Base-by-base conservation (phyloP, 2,888 invertebrate genomes). In the Hoplodrina blanda region DNA sequence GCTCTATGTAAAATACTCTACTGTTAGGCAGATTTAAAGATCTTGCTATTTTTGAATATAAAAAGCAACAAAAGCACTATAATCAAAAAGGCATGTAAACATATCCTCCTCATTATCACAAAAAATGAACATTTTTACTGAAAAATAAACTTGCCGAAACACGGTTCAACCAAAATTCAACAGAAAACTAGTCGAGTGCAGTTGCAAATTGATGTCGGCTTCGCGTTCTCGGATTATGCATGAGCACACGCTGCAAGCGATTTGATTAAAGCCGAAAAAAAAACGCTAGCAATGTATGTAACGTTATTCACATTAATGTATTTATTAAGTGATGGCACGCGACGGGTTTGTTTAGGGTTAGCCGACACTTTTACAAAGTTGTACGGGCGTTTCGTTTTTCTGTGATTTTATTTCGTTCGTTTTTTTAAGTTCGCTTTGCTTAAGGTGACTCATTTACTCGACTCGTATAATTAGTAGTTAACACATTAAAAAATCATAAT, bases 261-360 rank as follows among this genome's bases (percentile, higher is more conserved):
- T 89, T 90, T 89, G 87, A 91, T 91, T 90, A 89, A 85, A 85
- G 75, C 87, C 20, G 30, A 88, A 89, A 89, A 25, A n/a, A 88
- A 70, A 83, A 66, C 61, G 41, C 63, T 8, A 81, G 78, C 82
- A 86, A 88, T 88, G 86, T 87, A 87, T 86, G 88, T 84, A 79
- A 80, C 83, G 81, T 88, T 88, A 87, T 82, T 89, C 86, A 87
- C 86, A 86, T 89, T 88, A 89, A 90, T 87, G 87, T 90, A 90
- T 92, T 91, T 92, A 93, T 92, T 91, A 90, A 89, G 87, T 84
- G 87, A 77, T 85, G 76, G 76, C 93, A 93, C 91, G 92, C 92
- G 80, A 91, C 63, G 19, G 69, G 61, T 65, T 62, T 71, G 67
- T 69, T 78, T 72, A 81, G 67, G 72, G 75, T 59, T 55, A 50